Evolutionary conservation across 2,797 vertebrate genomes (phyloP).

Genomic region (Megalops cyprinoides): DNA sequence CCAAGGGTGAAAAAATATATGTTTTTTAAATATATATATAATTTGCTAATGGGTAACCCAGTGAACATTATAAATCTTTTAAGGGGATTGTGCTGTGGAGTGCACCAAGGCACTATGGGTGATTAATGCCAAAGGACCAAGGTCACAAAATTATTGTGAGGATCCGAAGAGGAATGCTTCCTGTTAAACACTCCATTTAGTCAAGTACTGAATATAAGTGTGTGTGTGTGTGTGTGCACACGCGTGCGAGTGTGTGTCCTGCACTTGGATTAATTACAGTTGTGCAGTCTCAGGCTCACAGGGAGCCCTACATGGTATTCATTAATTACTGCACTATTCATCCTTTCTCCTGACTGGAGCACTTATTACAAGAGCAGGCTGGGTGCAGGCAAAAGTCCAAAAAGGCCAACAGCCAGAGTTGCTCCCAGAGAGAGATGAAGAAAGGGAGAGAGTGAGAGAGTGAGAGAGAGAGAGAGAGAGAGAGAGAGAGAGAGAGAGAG

Average conservation of each 20-base stretch:
- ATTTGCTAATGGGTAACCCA: neutral
- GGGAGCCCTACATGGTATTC: neutral
- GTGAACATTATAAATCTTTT: constrained; percentile 7
- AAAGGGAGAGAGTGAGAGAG: neutral
- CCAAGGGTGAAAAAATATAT: neutral
- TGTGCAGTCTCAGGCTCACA: neutral
- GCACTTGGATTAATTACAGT: constrained; percentile 7
- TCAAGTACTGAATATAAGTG: neutral
- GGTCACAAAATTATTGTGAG: neutral
- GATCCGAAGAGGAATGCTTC: constrained; percentile 7
- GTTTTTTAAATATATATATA: too few species aligned
- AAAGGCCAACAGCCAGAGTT: neutral
- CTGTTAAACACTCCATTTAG: constrained; percentile 15
- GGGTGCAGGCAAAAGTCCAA: constrained; percentile 14
- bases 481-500: too few species aligned
- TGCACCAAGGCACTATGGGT: neutral
- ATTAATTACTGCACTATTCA: constrained; percentile 16
- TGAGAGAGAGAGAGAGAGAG: neutral
- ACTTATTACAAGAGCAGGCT: constrained; percentile 4
- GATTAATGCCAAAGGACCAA: constrained; percentile 10
- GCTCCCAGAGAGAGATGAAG: neutral
- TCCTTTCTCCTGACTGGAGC: neutral
- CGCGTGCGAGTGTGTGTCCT: neutral
- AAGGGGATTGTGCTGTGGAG: neutral
- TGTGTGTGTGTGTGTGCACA: neutral